These are phyloP conservation scores for Tyria jacobaeae DNA, from an alignment of 2,888 invertebrate genomes.

Conservation along the genomic window DNA sequence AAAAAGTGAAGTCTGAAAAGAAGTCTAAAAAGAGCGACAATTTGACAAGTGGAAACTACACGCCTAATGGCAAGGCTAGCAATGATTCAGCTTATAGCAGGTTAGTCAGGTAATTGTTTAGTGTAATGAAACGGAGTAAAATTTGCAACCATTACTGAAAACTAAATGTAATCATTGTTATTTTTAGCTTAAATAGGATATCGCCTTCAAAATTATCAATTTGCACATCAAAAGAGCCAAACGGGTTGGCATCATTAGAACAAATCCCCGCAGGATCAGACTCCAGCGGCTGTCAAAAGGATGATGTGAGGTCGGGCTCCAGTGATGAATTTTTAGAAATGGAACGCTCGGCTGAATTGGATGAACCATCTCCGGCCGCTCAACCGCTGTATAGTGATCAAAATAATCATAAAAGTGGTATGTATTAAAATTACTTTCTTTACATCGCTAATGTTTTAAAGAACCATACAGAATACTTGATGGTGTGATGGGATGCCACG, in stretches of 20 bases:
- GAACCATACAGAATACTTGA: too few relatives aligned
- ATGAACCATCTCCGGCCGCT: slow-evolving; percentile 62
- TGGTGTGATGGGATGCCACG: too few relatives aligned
- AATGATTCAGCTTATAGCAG: slow-evolving; percentile 94
- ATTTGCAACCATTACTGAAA: background rate
- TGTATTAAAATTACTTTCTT: background rate
- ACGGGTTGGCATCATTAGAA: slow-evolving; percentile 66
- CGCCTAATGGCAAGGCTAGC: slow-evolving; percentile 75
- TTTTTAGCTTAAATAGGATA: slow-evolving; percentile 77
- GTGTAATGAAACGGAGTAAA: slow-evolving; percentile 10
- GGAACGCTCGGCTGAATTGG: slow-evolving; percentile 79
- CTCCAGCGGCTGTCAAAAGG: slow-evolving; percentile 73
- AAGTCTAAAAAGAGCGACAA: slow-evolving; percentile 70
- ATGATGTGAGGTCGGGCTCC: slow-evolving; percentile 73
- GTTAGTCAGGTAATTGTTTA: slow-evolving; percentile 86
- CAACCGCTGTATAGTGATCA: slow-evolving; percentile 65
- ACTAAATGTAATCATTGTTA: background rate
- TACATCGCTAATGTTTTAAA: too few relatives aligned
- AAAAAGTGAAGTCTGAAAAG: slow-evolving; percentile 67
- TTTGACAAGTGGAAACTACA: slow-evolving; percentile 73
- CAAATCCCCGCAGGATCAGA: slow-evolving; percentile 73
- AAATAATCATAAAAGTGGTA: slow-evolving; percentile 63
- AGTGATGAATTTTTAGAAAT: slow-evolving; percentile 83
- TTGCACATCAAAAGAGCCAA: slow-evolving; percentile 73
- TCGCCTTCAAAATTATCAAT: slow-evolving; percentile 81